A percentile compares a stretch with the other conserved stretches of the same genome.
These are phyloP conservation scores for Hydropsyche betteni DNA, from an alignment of 2,888 invertebrate genomes.

Conservation along the genomic window DNA sequence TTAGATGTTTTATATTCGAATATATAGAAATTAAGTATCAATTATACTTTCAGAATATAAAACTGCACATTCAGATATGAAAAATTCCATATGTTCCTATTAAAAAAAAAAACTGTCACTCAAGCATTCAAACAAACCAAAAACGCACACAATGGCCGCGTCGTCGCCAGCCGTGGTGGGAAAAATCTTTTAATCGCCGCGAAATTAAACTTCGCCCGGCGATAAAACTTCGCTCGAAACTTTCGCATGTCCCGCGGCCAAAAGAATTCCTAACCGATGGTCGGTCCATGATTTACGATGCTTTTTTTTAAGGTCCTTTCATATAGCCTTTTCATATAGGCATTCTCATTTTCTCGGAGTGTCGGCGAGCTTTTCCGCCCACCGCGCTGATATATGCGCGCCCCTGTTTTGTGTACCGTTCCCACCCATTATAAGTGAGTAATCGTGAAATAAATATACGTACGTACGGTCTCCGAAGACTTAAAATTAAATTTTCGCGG, in stretches of 20 bases:
- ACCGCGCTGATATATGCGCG: slow-evolving; percentile 27
- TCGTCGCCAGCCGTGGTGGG: background rate
- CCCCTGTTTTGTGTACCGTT: background rate
- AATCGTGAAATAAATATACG: slow-evolving; percentile 26
- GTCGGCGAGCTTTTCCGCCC: slow-evolving; percentile 12
- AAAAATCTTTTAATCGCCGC: slow-evolving; percentile 39
- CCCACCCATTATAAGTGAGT: background rate
- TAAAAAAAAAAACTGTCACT: too few relatives aligned
- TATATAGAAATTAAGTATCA: too few relatives aligned
- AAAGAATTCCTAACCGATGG: slow-evolving; percentile 38
- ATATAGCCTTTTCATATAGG: slow-evolving; percentile 31
- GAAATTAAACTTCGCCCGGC: slow-evolving; percentile 44
- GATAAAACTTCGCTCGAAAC: slow-evolving; percentile 43
- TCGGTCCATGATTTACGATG: slow-evolving; percentile 34
- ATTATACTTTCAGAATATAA: too few relatives aligned
- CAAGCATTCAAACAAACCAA: too few relatives aligned
- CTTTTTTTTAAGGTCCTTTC: slow-evolving; percentile 11
- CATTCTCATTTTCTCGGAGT: slow-evolving; percentile 38
- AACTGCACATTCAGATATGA: too few relatives aligned
- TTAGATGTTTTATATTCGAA: too few relatives aligned
- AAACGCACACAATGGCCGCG: too few relatives aligned
- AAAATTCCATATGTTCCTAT: too few relatives aligned
- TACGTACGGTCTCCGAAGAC: slow-evolving; percentile 30
- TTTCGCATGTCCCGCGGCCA: slow-evolving; percentile 41
- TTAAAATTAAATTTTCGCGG: slow-evolving; percentile 37